A percentile compares a stretch with the other conserved stretches of the same genome.
Conservation (phyloP, 2,113 vertebrate genomes). For the Stigmatopora argus region DNA sequence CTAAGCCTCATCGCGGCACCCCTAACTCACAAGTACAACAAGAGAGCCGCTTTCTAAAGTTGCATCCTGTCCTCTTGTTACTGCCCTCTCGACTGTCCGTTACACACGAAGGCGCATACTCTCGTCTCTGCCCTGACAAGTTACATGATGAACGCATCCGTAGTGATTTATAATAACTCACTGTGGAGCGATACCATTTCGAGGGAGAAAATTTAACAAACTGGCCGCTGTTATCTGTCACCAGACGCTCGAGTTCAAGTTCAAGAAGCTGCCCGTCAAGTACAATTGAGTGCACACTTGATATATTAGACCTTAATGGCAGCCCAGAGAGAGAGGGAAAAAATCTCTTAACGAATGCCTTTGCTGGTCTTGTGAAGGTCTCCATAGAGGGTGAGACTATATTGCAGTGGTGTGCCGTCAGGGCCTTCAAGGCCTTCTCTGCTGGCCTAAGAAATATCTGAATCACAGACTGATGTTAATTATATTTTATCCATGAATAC, state of each 20-base stretch:
- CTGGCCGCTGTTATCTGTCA: constrained; percentile 71
- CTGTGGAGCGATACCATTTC: constrained; percentile 52
- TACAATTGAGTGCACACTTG: constrained; percentile 67
- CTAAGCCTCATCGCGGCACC: no score
- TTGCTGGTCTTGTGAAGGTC: constrained; percentile 64
- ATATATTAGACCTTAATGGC: constrained; percentile 76
- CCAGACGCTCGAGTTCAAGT: constrained; percentile 72
- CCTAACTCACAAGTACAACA: not conserved
- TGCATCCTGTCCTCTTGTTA: constrained; percentile 34
- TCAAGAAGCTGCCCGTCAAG: constrained; percentile 74
- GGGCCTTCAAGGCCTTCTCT: no score
- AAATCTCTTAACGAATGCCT: constrained; percentile 62
- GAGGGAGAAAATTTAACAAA: constrained; percentile 71
- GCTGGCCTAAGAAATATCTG: no score
- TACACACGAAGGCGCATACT: not conserved
- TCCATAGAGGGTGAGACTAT: constrained; percentile 41
- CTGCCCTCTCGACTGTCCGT: constrained; percentile 11
- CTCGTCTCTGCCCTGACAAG: constrained; percentile 47
- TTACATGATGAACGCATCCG: constrained; percentile 68
- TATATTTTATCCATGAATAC: no score
- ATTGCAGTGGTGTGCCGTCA: no score
- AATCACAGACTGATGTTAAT: no score
- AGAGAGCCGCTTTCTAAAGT: constrained; percentile 8
- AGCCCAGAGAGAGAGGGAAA: constrained; percentile 33
- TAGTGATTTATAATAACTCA: constrained; percentile 72